These are phyloP conservation scores for Emys orbicularis DNA, from an alignment of 2,797 vertebrate species.

Conservation along the genomic window DNA sequence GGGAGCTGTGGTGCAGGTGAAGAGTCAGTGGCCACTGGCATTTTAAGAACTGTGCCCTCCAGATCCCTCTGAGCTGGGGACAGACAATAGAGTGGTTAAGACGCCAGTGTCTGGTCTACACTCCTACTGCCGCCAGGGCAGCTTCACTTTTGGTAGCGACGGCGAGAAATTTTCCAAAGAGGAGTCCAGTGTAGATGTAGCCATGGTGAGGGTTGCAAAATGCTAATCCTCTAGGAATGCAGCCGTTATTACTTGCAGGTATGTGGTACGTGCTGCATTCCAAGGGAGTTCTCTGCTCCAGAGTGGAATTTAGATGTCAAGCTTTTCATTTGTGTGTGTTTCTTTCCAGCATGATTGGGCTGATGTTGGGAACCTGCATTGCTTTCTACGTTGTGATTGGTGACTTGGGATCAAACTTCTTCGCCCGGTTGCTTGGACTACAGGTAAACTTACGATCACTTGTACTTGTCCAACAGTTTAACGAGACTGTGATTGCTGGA, in stretches of 20 bases:
- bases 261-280: not conserved
- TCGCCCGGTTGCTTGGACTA: slow-evolving; percentile 91
- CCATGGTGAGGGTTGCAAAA: not conserved
- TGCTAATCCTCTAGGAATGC: not conserved
- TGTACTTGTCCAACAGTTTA: not conserved
- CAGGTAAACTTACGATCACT: slow-evolving; percentile 83
- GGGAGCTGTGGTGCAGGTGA: not conserved
- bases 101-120: accelerated
- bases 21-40: not conserved
- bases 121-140: not conserved
- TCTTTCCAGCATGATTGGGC: slow-evolving; percentile 92
- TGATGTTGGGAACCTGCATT: slow-evolving; percentile 99
- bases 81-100: accelerated
- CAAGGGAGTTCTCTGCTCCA: not conserved
- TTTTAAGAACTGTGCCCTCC: not conserved
- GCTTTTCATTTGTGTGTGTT: accelerated
- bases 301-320: not conserved
- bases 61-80: not conserved
- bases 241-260: not conserved
- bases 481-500: not conserved
- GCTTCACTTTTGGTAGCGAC: not conserved
- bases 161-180: not conserved
- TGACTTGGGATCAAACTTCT: slow-evolving; percentile 96
- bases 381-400: slow-evolving; percentile 99
- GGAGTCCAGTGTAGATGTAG: not conserved